Evolutionary conservation across 2,113 vertebrate species (phyloP).

Genomic region (Henicopernis longicauda): DNA sequence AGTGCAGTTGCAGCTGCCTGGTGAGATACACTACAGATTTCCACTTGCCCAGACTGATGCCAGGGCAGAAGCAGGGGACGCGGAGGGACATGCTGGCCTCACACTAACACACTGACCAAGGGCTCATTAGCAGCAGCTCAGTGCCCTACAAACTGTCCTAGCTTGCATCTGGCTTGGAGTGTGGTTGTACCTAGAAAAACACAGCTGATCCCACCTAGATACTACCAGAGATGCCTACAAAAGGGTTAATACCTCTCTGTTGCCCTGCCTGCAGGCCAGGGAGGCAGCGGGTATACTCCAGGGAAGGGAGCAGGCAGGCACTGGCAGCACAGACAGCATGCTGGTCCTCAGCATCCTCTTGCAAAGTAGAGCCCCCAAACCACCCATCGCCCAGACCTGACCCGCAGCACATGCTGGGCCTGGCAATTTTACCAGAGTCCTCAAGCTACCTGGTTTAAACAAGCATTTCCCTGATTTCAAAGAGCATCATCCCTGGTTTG

Average conservation of each 20-base stretch:
- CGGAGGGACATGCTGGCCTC: not conserved
- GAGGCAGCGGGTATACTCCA: not conserved
- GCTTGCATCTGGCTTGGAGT: not conserved
- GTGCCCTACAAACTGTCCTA: not conserved
- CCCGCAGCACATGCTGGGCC: not conserved
- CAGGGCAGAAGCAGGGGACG: not conserved
- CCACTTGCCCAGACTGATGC: not conserved
- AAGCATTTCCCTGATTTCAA: not conserved
- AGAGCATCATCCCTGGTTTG: not conserved
- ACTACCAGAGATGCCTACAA: not conserved
- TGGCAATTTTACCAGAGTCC: no score
- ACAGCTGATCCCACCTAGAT: not conserved
- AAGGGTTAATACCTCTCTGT: not conserved
- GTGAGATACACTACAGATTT: not conserved
- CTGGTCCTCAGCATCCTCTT: not conserved
- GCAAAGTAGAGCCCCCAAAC: not conserved
- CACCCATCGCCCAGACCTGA: rapidly evolving
- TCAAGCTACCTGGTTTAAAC: not conserved
- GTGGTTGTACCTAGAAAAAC: not conserved
- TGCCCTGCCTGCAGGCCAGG: not conserved
- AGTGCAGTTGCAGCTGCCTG: not conserved
- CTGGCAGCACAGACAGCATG: not conserved
- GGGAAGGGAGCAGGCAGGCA: not conserved
- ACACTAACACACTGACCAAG: not conserved
- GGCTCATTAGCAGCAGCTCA: not conserved